Evolutionary conservation across 2,113 vertebrate species (phyloP).

Genomic region (Leucopsar rothschildi): DNA sequence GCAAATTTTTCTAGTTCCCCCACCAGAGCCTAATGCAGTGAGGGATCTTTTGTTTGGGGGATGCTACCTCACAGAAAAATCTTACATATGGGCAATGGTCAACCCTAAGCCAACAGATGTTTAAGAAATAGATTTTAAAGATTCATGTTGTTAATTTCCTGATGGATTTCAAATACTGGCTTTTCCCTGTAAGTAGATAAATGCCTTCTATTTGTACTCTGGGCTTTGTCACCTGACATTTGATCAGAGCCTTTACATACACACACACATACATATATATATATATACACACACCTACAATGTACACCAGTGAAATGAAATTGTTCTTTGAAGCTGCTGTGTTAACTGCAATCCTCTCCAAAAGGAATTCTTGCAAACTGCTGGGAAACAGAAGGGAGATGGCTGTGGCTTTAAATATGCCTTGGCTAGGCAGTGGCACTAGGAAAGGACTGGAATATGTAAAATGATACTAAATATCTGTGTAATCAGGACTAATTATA

Average conservation of each 20-base stretch:
- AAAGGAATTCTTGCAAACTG: neutral
- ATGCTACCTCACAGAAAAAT: neutral
- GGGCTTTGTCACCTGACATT: slow-evolving; percentile 1
- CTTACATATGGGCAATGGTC: neutral
- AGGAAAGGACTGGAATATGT: slow-evolving; percentile 24
- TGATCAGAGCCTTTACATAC: neutral
- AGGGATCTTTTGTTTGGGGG: neutral
- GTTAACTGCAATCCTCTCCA: neutral
- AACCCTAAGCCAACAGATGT: neutral
- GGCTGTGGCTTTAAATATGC: slow-evolving; percentile 33
- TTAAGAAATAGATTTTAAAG: slow-evolving; percentile 18
- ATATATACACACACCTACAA: neutral
- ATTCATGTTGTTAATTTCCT: slow-evolving; percentile 31
- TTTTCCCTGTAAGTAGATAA: neutral
- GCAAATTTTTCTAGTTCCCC: neutral
- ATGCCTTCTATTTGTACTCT: slow-evolving; percentile 1
- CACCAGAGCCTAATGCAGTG: neutral
- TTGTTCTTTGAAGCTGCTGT: neutral
- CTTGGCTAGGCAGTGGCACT: neutral
- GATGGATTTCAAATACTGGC: neutral
- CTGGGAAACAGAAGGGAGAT: slow-evolving; percentile 5
- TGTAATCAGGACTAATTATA: slow-evolving; percentile 62
- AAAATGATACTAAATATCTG: slow-evolving; percentile 57
- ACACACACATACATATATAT: neutral
- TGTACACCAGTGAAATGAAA: neutral